phyloP scores from a whole-genome alignment of 2,113 vertebrate species.

The Nerophis ophidion region DNA sequence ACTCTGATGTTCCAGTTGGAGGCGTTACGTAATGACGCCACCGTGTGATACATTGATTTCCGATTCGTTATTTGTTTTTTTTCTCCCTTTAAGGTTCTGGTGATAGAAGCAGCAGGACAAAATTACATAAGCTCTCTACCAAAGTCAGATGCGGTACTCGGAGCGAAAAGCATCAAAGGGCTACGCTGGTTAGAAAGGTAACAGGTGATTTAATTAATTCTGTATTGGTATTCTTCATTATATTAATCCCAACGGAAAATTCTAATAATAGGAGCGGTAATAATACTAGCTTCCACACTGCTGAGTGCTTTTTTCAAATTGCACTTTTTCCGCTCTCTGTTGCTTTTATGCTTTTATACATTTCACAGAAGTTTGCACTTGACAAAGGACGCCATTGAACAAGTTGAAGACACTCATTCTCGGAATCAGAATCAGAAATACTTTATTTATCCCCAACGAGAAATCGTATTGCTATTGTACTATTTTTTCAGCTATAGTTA shows the following conservation, averaged over 20 bases:
- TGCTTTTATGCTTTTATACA: not conserved
- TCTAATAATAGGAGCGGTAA: not conserved
- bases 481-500: no score
- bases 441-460: no score
- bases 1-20: conserved; percentile 38
- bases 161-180: conserved; percentile 3
- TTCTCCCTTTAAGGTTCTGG: conserved; percentile 16
- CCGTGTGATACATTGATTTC: conserved; percentile 31
- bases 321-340: not conserved
- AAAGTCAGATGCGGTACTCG: conserved; percentile 15
- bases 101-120: conserved; percentile 37
- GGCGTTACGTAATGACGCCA: conserved; percentile 40
- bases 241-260: not conserved
- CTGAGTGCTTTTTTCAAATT: not conserved
- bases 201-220: no score
- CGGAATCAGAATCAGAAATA: no score
- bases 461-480: no score
- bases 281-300: not conserved
- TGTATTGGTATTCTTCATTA: no score
- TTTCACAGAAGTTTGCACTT: not conserved
- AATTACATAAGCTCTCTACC: conserved; percentile 38
- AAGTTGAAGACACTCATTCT: not conserved
- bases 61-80: conserved; percentile 24
- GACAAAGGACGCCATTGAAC: not conserved
- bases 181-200: not conserved